A percentile compares a stretch with the other conserved stretches of the same genome.
These are phyloP conservation scores for Pedionomus torquatus DNA, from an alignment of 2,113 vertebrate genomes.

Conservation along the genomic window DNA sequence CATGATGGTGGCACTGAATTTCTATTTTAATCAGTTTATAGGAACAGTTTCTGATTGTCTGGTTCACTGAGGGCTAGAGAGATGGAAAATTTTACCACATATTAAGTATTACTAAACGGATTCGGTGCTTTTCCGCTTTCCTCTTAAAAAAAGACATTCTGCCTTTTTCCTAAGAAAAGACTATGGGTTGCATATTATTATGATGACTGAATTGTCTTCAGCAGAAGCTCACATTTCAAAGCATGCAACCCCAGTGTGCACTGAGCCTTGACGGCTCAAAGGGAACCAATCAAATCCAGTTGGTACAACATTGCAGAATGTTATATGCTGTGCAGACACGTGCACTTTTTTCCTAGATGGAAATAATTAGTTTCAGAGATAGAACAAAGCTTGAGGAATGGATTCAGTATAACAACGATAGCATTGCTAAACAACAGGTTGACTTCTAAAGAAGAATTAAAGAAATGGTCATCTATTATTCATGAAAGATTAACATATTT, in stretches of 20 bases:
- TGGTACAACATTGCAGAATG: neutral
- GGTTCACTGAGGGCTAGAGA: neutral
- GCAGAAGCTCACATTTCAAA: neutral
- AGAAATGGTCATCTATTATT: constrained; percentile 4
- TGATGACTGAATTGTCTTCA: neutral
- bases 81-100: neutral
- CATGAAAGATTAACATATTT: neutral
- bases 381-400: neutral
- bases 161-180: neutral
- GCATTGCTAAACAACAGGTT: neutral
- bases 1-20: neutral
- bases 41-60: constrained; percentile 11
- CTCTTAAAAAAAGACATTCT: neutral
- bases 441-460: constrained; percentile 8
- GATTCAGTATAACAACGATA: neutral
- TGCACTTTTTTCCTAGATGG: neutral
- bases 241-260: neutral
- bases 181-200: neutral
- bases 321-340: neutral
- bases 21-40: constrained; percentile 39
- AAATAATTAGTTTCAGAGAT: neutral
- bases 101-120: neutral
- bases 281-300: neutral
- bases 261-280: neutral
- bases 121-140: neutral